A percentile compares a stretch with the other conserved stretches of the same genome.
Conservation (phyloP, 92 coral and sea anemone species). For the Galaxea fascicularis region DNA sequence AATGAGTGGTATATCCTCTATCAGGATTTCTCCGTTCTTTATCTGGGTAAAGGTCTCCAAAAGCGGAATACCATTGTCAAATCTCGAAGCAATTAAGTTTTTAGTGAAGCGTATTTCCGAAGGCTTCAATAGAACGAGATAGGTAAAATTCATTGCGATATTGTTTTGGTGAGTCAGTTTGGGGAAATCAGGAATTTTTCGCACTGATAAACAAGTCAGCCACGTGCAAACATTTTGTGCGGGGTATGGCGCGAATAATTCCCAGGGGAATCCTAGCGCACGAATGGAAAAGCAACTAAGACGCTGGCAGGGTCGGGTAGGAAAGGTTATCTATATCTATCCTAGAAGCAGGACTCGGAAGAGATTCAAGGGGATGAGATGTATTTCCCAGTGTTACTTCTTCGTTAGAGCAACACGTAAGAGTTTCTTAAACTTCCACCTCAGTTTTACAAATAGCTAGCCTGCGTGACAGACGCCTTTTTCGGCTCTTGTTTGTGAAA, state of each 20-base stretch:
- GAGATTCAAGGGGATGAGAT: too few relatives aligned
- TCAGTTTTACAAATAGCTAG: too few relatives aligned
- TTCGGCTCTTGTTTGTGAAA: too few relatives aligned
- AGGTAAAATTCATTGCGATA: conserved; percentile 74
- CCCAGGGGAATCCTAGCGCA: conserved; percentile 34
- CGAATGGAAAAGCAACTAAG: background rate
- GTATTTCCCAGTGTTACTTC: too few relatives aligned
- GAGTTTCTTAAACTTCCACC: too few relatives aligned
- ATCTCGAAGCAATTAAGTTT: conserved; percentile 75
- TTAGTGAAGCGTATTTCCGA: conserved; percentile 92
- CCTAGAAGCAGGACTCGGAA: too few relatives aligned
- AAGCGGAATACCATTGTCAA: conserved; percentile 90
- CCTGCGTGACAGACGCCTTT: too few relatives aligned
- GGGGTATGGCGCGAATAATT: conserved; percentile 43
- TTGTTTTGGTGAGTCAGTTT: background rate
- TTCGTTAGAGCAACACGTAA: too few relatives aligned
- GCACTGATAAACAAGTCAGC: background rate
- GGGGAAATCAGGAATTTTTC: background rate
- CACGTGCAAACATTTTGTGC: conserved; percentile 15
- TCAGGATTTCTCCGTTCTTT: conserved; percentile 79
- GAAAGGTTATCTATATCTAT: background rate
- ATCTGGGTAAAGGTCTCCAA: conserved; percentile 86
- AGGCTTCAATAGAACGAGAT: conserved; percentile 90
- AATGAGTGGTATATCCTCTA: conserved; percentile 85
- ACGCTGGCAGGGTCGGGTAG: background rate